phyloP scores from a whole-genome alignment of 2,888 invertebrate genomes.

The Drosophila borealis region DNA sequence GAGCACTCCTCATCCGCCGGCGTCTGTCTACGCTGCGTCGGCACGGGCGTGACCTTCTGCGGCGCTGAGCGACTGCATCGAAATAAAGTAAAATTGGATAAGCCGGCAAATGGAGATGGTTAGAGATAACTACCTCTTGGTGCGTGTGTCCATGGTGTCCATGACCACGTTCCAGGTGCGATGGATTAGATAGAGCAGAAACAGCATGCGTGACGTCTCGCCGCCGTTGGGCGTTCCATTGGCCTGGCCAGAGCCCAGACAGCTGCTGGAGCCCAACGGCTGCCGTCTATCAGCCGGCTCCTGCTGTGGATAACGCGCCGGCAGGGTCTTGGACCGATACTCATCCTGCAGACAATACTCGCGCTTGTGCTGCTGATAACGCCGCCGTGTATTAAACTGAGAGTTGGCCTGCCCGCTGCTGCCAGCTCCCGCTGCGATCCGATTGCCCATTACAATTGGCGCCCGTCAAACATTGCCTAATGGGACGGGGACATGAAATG shows the following conservation, averaged over 20 bases:
- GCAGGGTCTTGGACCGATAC: slow-evolving; percentile 79
- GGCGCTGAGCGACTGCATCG: slow-evolving; percentile 44
- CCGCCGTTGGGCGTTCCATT: slow-evolving; percentile 70
- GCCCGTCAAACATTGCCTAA: slow-evolving; percentile 70
- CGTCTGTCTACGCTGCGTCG: slow-evolving; percentile 46
- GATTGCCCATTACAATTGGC: slow-evolving; percentile 63
- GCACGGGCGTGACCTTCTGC: slow-evolving; percentile 26
- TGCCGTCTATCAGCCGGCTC: slow-evolving; percentile 1
- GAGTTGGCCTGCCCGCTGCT: slow-evolving; percentile 15
- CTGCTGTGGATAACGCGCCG: slow-evolving; percentile 65
- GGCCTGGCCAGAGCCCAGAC: slow-evolving; percentile 48
- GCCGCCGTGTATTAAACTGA: slow-evolving; percentile 65
- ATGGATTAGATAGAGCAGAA: slow-evolving; percentile 89
- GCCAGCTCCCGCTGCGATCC: slow-evolving; percentile 47
- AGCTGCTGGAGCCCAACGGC: slow-evolving; percentile 64
- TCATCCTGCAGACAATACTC: slow-evolving; percentile 67
- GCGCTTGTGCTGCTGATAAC: slow-evolving; percentile 72
- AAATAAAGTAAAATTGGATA: not conserved
- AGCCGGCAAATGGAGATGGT: not conserved
- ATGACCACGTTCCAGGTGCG: slow-evolving; percentile 90
- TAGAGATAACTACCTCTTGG: slow-evolving; percentile 84
- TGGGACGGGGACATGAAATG: slow-evolving; percentile 56
- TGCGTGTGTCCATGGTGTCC: slow-evolving; percentile 87
- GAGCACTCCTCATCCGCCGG: slow-evolving; percentile 70
- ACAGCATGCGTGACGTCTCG: slow-evolving; percentile 88